Base-by-base conservation (phyloP, 2,113 vertebrate species). In the Paratilapia polleni region DNA sequence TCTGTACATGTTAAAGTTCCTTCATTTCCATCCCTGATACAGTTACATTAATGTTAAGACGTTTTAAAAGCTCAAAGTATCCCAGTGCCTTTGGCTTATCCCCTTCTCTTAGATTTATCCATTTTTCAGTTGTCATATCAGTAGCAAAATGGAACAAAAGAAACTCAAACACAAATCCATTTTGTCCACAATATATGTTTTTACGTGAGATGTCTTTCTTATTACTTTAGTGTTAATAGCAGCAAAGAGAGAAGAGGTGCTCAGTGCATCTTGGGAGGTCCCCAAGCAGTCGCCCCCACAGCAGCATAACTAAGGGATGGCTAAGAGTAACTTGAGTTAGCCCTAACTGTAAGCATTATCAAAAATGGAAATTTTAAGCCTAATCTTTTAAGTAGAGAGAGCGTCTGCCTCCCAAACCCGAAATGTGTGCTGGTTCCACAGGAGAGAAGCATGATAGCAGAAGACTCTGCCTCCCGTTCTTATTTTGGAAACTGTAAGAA, bases 1-100 rank as follows among this genome's bases (percentile, higher is more conserved):
- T 88, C 77, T 47, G 34, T 83, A 79, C 77, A 80, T 38, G 59
- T 24, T 85, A 20, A 38, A 82, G 43, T n/a, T 73, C 52, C 54
- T 54, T 90, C 74, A 52, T 73, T 78, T 88, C 74, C 26, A 13
- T 24, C 76, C 77, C 56, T 52, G 81, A 91, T 76, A 66, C 31
- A 31, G 80, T 73, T 58, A 15, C 24, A 17, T 20, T 58, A 66
- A 81, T 61, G 76, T 82, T 89, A 86, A 88, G 81, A 68, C 38
- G 77, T 90, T 87, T 90, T 60, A 88, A 83, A 84, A 26, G 85
- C 83, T 91, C 90, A 89, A 73, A 89, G 38, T 31, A 60, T 63
- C 26, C 52, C 56, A 66, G 62, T 60, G 84, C 75, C 87, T 86
- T 83, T 73, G 82, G 81, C 78, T 90, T 78, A 88, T 90, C 84